A percentile compares a stretch with the other conserved stretches of the same genome.
phyloP scores from a whole-genome alignment of 2,113 vertebrate genomes.

The Grammomys dolichurus region DNA sequence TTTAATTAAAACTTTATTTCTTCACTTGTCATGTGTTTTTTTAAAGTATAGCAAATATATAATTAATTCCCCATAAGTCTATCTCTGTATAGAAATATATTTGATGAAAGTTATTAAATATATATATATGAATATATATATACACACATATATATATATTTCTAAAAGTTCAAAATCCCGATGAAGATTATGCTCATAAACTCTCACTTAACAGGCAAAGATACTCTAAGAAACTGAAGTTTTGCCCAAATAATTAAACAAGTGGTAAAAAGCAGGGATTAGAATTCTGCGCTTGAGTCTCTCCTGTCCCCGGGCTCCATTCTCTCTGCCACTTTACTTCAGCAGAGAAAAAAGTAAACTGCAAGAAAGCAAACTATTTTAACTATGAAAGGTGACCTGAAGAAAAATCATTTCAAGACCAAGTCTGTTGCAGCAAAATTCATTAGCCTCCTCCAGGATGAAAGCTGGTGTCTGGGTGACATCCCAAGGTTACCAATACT shows the following conservation, averaged over 20 bases:
- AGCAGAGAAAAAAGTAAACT: conserved; percentile 73
- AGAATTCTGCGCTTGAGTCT: not conserved
- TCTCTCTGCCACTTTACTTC: conserved; percentile 39
- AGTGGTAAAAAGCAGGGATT: not conserved
- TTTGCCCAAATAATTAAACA: conserved; percentile 47
- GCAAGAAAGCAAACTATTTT: conserved; percentile 83
- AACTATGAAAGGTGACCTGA: conserved; percentile 85
- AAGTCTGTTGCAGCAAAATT: conserved; percentile 85
- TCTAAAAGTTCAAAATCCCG: conserved; percentile 30
- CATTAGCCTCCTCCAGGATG: conserved; percentile 85
- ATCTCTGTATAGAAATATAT: not conserved
- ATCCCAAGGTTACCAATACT: conserved; percentile 85
- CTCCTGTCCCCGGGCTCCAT: not conserved
- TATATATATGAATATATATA: not conserved
- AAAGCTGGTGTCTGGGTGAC: conserved; percentile 83
- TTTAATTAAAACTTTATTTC: not conserved
- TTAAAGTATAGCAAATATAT: not conserved
- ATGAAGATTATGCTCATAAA: not conserved
- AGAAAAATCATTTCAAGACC: conserved; percentile 85
- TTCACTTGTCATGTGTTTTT: not conserved
- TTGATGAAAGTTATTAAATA: not conserved
- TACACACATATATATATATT: not conserved
- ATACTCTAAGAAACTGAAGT: conserved; percentile 29
- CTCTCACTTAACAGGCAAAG: conserved; percentile 22
- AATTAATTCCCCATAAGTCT: conserved; percentile 2